Conservation (phyloP, 2,113 vertebrate genomes). For the Trematocara nigrifrons region DNA sequence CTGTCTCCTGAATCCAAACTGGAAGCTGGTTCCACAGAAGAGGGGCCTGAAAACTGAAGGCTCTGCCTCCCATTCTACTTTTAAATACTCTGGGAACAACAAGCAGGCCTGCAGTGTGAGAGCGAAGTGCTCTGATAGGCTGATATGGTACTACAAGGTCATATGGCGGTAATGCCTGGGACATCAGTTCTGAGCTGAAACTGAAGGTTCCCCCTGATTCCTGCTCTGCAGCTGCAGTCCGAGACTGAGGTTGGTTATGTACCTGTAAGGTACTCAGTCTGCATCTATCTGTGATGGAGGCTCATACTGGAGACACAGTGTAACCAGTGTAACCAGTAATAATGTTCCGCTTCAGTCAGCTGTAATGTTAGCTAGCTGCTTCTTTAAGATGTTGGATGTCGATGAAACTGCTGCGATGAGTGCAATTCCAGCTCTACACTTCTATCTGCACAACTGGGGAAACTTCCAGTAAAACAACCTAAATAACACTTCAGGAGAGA, state of each 20-base stretch:
- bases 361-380: not conserved
- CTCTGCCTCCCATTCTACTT: no score
- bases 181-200: not conserved
- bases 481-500: not conserved
- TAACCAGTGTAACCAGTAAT: not conserved
- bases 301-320: not conserved
- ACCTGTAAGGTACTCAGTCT: not conserved
- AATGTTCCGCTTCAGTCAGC: not conserved
- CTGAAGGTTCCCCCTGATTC: rapidly evolving
- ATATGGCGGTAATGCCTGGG: not conserved
- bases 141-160: no score
- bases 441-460: not conserved
- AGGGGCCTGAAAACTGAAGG: no score
- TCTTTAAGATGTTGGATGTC: no score
- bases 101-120: no score
- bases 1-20: no score
- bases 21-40: no score
- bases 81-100: no score
- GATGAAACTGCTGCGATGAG: no score
- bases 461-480: not conserved
- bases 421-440: no score
- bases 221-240: not conserved
- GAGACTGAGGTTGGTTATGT: not conserved
- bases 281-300: not conserved
- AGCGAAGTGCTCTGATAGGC: no score